Conservation (phyloP, 2,888 invertebrate species). For the Poecilobothrus nobilitatus region DNA sequence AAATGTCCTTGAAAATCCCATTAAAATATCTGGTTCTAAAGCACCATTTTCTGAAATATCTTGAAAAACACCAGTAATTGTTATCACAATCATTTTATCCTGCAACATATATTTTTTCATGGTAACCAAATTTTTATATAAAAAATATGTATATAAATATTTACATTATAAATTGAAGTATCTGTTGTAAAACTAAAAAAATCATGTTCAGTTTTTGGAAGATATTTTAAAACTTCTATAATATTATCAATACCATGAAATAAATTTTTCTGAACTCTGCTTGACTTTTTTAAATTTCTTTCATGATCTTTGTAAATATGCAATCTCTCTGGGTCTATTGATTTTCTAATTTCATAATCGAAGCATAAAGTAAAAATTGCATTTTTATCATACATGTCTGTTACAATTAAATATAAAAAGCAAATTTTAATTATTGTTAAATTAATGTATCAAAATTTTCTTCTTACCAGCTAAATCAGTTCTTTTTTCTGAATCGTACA, state of each 20-base stretch:
- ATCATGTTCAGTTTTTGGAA: constrained; percentile 22
- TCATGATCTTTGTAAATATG: neutral
- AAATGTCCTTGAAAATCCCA: constrained; percentile 23
- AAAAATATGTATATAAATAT: neutral
- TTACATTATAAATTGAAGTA: constrained; percentile 15
- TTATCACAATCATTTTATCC: constrained; percentile 10
- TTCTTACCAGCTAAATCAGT: constrained; percentile 16
- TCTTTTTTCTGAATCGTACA: constrained; percentile 21
- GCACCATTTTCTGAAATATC: constrained; percentile 10
- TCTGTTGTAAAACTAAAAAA: constrained; percentile 22
- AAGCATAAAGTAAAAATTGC: constrained; percentile 20
- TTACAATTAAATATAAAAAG: too few species aligned
- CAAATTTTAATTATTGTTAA: neutral
- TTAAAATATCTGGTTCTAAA: constrained; percentile 19
- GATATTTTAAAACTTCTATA: constrained; percentile 12
- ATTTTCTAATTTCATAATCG: constrained; percentile 15
- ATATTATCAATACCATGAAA: constrained; percentile 16
- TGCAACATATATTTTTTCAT: neutral
- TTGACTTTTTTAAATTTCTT: constrained; percentile 11
- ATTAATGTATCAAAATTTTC: neutral
- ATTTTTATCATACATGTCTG: constrained; percentile 20
- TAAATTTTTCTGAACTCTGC: constrained; percentile 13
- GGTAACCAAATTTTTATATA: neutral
- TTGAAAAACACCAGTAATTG: constrained; percentile 16
- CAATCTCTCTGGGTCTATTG: neutral